These are phyloP conservation scores for Pterocles gutturalis DNA, from an alignment of 2,113 vertebrate species.

Conservation along the genomic window DNA sequence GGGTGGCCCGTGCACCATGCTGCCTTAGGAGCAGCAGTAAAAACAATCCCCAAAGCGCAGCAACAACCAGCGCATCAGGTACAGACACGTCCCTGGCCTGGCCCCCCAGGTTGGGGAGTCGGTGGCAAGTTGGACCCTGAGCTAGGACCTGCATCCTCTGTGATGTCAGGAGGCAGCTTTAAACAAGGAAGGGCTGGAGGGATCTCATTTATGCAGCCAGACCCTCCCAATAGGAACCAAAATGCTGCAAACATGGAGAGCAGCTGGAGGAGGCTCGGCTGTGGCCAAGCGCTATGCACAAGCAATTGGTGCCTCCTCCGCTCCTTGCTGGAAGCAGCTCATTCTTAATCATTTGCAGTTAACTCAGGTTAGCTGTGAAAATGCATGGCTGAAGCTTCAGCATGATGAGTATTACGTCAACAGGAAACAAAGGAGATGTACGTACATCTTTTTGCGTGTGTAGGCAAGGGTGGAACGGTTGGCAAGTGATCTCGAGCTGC, in stretches of 20 bases:
- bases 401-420: not conserved
- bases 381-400: not conserved
- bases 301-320: not conserved
- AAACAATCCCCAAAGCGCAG: not conserved
- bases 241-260: not conserved
- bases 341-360: not conserved
- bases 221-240: not conserved
- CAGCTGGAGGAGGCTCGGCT: not conserved
- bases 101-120: fast-evolving
- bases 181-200: not conserved
- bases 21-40: not conserved
- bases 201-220: not conserved
- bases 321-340: not conserved
- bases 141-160: fast-evolving
- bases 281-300: fast-evolving
- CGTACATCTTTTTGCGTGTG: not conserved
- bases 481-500: not conserved
- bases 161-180: fast-evolving
- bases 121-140: fast-evolving
- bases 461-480: not conserved
- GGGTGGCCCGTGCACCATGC: fast-evolving
- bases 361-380: not conserved
- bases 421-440: not conserved
- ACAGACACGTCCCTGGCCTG: not conserved
- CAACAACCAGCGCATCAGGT: not conserved